phyloP scores from a whole-genome alignment of 2,113 vertebrate species.

The Tenrec ecaudatus region DNA sequence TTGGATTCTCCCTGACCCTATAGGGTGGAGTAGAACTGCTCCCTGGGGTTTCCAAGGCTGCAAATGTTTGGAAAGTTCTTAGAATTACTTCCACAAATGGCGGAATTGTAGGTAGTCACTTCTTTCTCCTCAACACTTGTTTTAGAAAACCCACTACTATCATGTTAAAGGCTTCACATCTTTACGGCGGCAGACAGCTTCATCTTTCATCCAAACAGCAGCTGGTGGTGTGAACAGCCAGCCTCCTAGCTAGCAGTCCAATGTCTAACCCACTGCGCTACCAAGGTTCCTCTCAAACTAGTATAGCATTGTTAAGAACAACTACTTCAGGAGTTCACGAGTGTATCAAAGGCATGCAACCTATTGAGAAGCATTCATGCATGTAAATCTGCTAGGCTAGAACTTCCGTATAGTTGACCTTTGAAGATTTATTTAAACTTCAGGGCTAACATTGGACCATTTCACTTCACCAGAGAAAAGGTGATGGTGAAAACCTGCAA shows the following conservation, averaged over 20 bases:
- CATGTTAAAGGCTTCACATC: no score
- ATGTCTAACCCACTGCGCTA: no score
- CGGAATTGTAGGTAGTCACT: neutral
- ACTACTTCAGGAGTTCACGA: neutral
- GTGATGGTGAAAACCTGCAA: neutral
- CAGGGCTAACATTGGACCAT: no score
- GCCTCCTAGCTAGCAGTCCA: no score
- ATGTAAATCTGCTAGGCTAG: neutral
- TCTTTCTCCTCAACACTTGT: neutral
- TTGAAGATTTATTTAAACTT: neutral
- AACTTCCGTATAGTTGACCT: neutral
- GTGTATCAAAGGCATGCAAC: constrained; percentile 4
- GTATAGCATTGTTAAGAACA: neutral
- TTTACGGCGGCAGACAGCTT: no score
- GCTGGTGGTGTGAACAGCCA: no score
- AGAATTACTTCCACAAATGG: neutral
- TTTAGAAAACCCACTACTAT: no score
- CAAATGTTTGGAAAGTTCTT: constrained; percentile 15
- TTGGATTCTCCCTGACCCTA: no score
- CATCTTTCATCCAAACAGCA: no score
- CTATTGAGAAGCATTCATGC: neutral
- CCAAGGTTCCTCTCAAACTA: neutral
- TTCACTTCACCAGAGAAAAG: neutral
- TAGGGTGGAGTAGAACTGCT: no score
- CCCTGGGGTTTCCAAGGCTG: no score